Percentiles rank a stretch among this genome's conserved stretches.
Conservation (phyloP, 2,888 invertebrate genomes). For the Cheilosia urbana region DNA sequence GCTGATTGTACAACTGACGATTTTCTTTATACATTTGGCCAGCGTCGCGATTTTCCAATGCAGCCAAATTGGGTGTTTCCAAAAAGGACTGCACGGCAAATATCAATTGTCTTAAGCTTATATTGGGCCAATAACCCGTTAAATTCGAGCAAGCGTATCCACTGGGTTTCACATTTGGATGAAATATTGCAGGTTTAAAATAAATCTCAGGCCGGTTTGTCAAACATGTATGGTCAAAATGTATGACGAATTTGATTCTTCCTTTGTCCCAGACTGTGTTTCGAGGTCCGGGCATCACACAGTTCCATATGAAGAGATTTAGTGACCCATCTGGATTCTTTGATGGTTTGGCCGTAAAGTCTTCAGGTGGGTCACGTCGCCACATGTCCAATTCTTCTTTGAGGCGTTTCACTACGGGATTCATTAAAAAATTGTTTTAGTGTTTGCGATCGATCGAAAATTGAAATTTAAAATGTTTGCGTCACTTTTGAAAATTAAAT, state of each 20-base stretch:
- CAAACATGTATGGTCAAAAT: not conserved
- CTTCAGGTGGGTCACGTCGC: constrained; percentile 49
- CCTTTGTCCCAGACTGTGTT: constrained; percentile 3
- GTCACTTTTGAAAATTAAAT: not conserved
- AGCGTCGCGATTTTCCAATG: constrained; percentile 31
- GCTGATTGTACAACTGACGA: constrained; percentile 29
- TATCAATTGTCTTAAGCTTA: constrained; percentile 58
- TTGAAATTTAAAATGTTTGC: not conserved
- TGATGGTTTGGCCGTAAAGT: constrained; percentile 42
- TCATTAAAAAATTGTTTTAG: constrained; percentile 35
- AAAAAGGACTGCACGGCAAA: constrained; percentile 57
- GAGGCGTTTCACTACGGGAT: constrained; percentile 32
- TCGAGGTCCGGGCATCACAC: constrained; percentile 11
- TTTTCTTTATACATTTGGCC: constrained; percentile 17
- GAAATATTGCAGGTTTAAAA: constrained; percentile 54
- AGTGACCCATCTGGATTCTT: constrained; percentile 50
- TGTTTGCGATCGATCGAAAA: not conserved
- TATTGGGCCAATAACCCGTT: constrained; percentile 9
- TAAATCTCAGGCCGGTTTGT: not conserved
- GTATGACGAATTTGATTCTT: not conserved
- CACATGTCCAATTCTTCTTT: constrained; percentile 55
- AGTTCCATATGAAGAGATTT: constrained; percentile 19
- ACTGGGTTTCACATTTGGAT: constrained; percentile 55
- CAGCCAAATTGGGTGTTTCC: constrained; percentile 48
- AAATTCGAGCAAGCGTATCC: constrained; percentile 54